Evolutionary conservation across 2,113 vertebrate species (phyloP).

Genomic region (Variabilichromis moorii): DNA sequence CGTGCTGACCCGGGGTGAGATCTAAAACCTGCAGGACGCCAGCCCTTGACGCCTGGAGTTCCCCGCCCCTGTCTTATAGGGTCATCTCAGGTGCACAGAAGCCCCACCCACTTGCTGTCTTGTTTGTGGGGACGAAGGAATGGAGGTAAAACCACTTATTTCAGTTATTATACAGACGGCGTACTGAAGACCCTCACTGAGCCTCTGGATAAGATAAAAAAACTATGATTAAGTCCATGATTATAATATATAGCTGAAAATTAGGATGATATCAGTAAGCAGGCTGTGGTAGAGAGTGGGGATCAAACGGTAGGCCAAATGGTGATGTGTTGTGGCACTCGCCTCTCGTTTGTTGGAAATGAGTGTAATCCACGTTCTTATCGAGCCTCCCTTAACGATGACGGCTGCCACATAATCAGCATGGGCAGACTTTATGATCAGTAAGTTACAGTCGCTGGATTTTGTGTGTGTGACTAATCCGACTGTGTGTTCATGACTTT

Average conservation of each 20-base stretch:
- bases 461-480: neutral
- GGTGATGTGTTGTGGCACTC: neutral
- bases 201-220: neutral
- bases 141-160: neutral
- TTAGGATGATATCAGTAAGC: neutral
- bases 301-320: accelerated
- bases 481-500: neutral
- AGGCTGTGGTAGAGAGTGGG: neutral
- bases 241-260: neutral
- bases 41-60: neutral
- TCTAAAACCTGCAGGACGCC: neutral
- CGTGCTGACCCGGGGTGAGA: accelerated
- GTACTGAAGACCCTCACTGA: neutral
- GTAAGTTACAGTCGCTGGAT: neutral
- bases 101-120: neutral
- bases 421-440: neutral
- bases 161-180: neutral
- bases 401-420: neutral
- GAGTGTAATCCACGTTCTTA: neutral
- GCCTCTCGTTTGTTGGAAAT: neutral
- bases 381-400: accelerated
- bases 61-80: neutral
- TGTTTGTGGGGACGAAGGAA: accelerated
- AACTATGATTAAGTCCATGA: neutral
- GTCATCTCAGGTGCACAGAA: neutral